Evolutionary conservation across 2,797 vertebrate species (phyloP).

Genomic region (Knipowitschia caucasica): DNA sequence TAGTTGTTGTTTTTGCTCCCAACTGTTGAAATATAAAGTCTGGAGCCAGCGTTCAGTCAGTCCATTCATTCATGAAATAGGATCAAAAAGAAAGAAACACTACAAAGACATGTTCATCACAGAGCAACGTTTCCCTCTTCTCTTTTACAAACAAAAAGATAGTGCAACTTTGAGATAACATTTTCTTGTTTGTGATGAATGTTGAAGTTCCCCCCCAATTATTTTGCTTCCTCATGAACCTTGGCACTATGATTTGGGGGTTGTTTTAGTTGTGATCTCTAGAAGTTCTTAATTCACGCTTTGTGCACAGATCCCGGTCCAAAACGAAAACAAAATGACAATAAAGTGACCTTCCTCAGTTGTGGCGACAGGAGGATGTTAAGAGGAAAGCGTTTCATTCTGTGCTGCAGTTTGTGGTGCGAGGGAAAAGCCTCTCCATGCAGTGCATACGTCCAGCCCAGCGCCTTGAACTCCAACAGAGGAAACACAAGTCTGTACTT

Average conservation of each 20-base stretch:
- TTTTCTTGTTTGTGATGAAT: conserved; percentile 73
- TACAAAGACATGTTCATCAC: conserved; percentile 55
- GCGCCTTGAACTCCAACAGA: conserved; percentile 29
- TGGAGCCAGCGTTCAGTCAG: conserved; percentile 69
- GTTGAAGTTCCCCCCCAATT: conserved; percentile 76
- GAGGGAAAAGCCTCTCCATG: conserved; percentile 44
- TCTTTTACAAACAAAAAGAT: conserved; percentile 78
- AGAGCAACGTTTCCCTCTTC: conserved; percentile 78
- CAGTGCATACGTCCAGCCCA: conserved; percentile 54
- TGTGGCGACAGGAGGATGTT: conserved; percentile 22
- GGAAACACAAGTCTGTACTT: conserved; percentile 69
- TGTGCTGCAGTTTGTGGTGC: conserved; percentile 66
- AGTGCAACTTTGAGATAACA: conserved; percentile 89
- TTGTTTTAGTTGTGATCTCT: conserved; percentile 60
- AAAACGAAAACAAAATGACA: conserved; percentile 31
- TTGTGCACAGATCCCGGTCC: conserved; percentile 81
- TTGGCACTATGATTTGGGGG: conserved; percentile 91
- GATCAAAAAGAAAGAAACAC: conserved; percentile 48
- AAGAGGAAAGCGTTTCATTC: conserved; percentile 44
- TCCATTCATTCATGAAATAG: conserved; percentile 72
- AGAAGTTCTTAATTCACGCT: conserved; percentile 58
- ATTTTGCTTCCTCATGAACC: conserved; percentile 80
- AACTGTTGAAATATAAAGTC: conserved; percentile 65
- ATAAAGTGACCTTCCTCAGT: conserved; percentile 33
- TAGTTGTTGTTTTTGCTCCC: conserved; percentile 62